Base-by-base conservation (phyloP, 2,113 vertebrate genomes). In the Erpornis zantholeuca region DNA sequence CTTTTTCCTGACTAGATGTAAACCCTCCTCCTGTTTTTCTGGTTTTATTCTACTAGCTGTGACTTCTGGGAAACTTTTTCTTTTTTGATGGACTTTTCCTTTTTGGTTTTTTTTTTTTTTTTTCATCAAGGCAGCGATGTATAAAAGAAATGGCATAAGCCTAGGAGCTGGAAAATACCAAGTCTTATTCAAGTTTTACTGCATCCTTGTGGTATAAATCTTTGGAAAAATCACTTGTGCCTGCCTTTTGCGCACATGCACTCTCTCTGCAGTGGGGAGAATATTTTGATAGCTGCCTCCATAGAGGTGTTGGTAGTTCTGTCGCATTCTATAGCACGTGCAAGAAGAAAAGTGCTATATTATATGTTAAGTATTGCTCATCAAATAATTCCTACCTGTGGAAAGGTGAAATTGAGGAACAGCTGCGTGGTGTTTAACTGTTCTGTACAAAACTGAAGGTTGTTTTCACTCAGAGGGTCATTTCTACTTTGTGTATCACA, bases 201-300 rank as follows among this genome's bases (percentile, higher is more conserved):
- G 75, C 73, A 28, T 70, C 78, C 79, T 77, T 77, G 66, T 79
- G 66, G 56, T 89, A 63, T 87, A 50, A 50, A 75, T 53, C 87
- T 90, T 91, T 29, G 88, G 75, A 72, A 95, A 96, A 92, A 82
- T 97, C 94, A 77, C 91, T 84, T 93, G 95, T 96, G 90, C 93
- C 95, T 96, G 52, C 56, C 59, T 94, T 93, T 50, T 75, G 96
- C 29, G 91, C 96, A 97, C 96, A 94, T 52, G 92, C 90, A 92
- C 90, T 94, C 96, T 97, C 90, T 92, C 94, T 94, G 84, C 90
- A 88, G 91, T 49, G 64, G 91, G 93, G 94, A 97, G 92, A 96
- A 81, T 78, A 84, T 92, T 68, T 86, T 87, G 91, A 89, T 86
- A 88, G 80, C 88, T 97, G 94, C 88, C 88, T 97, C 95, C 90